Base-by-base conservation (phyloP, 2,113 vertebrate species). In the Hippocampus comes region DNA sequence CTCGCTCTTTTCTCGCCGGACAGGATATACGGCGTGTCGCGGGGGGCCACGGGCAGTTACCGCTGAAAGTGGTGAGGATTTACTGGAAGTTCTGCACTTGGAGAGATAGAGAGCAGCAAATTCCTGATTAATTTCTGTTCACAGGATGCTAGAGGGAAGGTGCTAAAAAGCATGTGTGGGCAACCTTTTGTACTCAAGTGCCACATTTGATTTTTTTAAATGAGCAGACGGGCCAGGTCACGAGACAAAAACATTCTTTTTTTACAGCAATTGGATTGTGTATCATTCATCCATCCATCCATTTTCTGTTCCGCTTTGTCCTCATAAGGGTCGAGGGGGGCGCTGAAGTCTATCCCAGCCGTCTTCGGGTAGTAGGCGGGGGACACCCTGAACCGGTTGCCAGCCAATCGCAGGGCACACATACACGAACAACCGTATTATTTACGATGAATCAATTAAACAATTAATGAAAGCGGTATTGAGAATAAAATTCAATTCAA, bases 41-140 rank as follows among this genome's bases (percentile, higher is more conserved):
- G 68, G 71, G 71, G 75, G 86, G 78, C 71, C 78, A 82, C 56
- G 57, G 78, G 82, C 72, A 74, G 78, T 83, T 80, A 78, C 83
- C 73, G 75, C 84, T 84, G 86, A 77, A 80, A 71, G 49, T 23
- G 73, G 41, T 63, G 53, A 87, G 72, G 78, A 79, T 89, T 91
- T 88, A 87, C 78, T 73, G 71, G 85, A 89, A 88, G 78, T 71
- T 80, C 72, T 69, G 67, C 14, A 74, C 79, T 90, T 86, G 77
- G 85, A 84, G 85, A 87, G 73, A 79, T 80, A 81, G 82, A 84
- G 76, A 81, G 78, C 71, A 64, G 71, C 66, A 72, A 65, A 77
- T 15, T 53, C 49, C 63, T 75, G 82, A 87, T 82, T 80, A 73
- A 78, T 81, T 55, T 79, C 69, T 30, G 11, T 74, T 78, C 60